These are phyloP conservation scores for Struthidea cinerea DNA, from an alignment of 2,113 vertebrate genomes.

Conservation along the genomic window DNA sequence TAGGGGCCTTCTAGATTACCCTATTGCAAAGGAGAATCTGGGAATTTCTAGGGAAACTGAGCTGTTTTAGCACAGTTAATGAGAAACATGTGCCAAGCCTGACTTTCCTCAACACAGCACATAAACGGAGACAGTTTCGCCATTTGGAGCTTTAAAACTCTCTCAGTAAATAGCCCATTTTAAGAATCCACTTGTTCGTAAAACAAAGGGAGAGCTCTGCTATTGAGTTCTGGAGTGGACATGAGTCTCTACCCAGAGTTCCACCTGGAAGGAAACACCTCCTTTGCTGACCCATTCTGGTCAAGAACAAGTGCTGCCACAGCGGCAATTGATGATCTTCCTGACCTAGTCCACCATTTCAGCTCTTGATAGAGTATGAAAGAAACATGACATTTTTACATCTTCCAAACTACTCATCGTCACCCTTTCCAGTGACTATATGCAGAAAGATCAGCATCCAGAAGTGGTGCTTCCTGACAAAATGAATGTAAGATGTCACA, in stretches of 20 bases:
- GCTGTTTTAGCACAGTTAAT: constrained; percentile 35
- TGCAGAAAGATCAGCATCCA: neutral
- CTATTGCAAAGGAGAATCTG: constrained; percentile 10
- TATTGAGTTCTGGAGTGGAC: neutral
- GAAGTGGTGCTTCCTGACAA: neutral
- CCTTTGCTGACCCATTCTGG: neutral
- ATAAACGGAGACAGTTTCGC: neutral
- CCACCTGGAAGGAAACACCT: neutral
- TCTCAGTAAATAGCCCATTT: neutral
- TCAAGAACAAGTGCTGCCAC: neutral
- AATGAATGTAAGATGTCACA: neutral
- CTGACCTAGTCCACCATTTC: neutral
- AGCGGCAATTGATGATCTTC: neutral
- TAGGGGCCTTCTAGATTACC: constrained; percentile 22
- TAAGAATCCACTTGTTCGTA: neutral
- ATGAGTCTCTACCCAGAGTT: neutral
- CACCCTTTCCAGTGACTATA: neutral
- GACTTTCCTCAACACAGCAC: constrained; percentile 3
- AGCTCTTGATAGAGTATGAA: neutral
- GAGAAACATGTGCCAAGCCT: constrained; percentile 43
- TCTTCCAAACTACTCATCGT: neutral
- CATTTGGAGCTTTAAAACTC: neutral
- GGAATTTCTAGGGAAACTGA: constrained; percentile 33
- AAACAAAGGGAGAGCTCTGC: neutral
- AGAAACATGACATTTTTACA: neutral